A percentile compares a stretch with the other conserved stretches of the same genome.
phyloP scores from a whole-genome alignment of 92 coral and sea anemone genomes.

The Meandrina meandrites region DNA sequence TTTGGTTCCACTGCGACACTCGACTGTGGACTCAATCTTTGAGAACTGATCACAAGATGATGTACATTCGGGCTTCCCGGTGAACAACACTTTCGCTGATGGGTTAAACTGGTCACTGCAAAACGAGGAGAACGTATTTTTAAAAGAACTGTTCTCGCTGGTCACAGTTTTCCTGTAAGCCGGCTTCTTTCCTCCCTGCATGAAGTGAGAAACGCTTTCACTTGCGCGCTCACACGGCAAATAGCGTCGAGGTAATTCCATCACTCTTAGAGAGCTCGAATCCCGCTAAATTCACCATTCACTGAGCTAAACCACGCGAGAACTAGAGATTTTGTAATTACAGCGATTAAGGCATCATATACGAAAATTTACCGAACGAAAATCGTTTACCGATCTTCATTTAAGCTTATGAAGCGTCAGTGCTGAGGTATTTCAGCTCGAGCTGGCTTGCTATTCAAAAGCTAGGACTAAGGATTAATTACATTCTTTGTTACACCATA shows the following conservation, averaged over 20 bases:
- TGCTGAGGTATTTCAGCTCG: background rate
- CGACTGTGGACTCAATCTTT: background rate
- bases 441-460: background rate
- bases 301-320: background rate
- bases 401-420: background rate
- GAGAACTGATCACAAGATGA: conserved; percentile 16
- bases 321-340: background rate
- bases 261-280: background rate
- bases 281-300: background rate
- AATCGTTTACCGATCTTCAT: background rate
- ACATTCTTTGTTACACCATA: conserved; percentile 6
- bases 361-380: background rate
- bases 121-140: conserved; percentile 16
- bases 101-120: conserved; percentile 5
- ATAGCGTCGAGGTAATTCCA: conserved; percentile 27
- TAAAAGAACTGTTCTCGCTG: background rate
- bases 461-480: background rate
- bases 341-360: background rate
- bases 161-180: background rate
- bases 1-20: conserved; percentile 15
- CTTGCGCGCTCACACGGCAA: background rate
- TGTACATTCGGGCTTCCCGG: background rate
- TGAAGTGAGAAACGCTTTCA: conserved; percentile 27
- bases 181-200: background rate
- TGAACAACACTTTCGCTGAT: background rate